Conservation (phyloP, 2,797 vertebrate genomes). For the Sebastes elongatus region DNA sequence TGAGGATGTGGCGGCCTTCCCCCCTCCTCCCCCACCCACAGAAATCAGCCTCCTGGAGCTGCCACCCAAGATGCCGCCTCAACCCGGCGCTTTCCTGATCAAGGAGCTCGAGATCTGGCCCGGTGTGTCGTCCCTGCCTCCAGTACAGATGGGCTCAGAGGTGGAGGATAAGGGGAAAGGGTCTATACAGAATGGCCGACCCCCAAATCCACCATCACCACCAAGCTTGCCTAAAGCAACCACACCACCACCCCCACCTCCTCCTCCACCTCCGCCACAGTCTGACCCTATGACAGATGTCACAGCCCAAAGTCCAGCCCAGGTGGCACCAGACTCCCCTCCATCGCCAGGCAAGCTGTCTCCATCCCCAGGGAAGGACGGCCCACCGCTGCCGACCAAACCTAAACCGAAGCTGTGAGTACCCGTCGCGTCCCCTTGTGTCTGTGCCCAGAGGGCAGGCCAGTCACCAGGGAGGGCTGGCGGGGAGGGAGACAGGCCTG, state of each 20-base stretch:
- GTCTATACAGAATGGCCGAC: slow-evolving; percentile 70
- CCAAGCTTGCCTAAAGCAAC: slow-evolving; percentile 42
- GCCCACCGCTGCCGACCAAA: slow-evolving; percentile 90
- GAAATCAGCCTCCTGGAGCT: slow-evolving; percentile 90
- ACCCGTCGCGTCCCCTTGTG: slow-evolving; percentile 36
- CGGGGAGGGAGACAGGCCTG: background rate
- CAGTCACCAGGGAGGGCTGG: background rate
- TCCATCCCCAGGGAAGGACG: slow-evolving; percentile 85
- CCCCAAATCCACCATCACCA: slow-evolving; percentile 75
- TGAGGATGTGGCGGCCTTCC: slow-evolving; percentile 85
- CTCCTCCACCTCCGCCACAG: slow-evolving; percentile 38
- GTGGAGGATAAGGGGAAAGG: slow-evolving; percentile 72
- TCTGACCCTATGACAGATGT: slow-evolving; percentile 12
- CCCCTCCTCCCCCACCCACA: slow-evolving; percentile 84
- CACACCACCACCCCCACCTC: slow-evolving; percentile 36
- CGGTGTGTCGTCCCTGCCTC: slow-evolving; percentile 75
- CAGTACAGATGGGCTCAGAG: slow-evolving; percentile 63
- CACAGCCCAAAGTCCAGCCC: slow-evolving; percentile 12
- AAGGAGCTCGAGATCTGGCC: slow-evolving; percentile 85
- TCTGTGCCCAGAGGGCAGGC: slow-evolving; percentile 18
- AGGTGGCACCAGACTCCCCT: slow-evolving; percentile 36
- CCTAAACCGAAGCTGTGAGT: slow-evolving; percentile 99
- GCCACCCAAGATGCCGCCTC: slow-evolving; percentile 81
- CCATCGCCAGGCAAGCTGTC: slow-evolving; percentile 64
- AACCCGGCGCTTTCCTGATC: slow-evolving; percentile 71